Percentiles rank a stretch among this genome's conserved stretches.
These are phyloP conservation scores for Phrynocephalus guinanensis DNA, from an alignment of 2,797 vertebrate species.

Conservation along the genomic window DNA sequence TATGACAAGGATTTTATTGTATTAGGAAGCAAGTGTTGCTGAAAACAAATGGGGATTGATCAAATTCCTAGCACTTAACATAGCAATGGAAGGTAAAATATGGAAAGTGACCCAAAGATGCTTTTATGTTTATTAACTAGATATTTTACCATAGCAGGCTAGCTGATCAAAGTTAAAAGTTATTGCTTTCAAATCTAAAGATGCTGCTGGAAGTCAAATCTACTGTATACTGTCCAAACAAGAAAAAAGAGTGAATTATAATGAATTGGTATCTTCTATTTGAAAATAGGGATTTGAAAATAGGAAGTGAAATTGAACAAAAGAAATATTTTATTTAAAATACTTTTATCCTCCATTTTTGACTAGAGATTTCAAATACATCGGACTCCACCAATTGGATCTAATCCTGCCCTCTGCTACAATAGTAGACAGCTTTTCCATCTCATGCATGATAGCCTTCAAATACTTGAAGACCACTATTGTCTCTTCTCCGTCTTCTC, in stretches of 20 bases:
- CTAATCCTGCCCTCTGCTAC: too few relatives aligned
- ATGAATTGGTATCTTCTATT: slow-evolving; percentile 7
- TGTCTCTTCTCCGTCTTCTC: too few relatives aligned
- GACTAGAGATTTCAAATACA: slow-evolving; percentile 3
- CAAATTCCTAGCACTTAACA: not conserved
- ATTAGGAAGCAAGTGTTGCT: not conserved
- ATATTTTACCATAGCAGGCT: not conserved
- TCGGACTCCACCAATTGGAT: too few relatives aligned
- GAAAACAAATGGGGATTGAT: not conserved
- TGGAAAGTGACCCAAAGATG: not conserved
- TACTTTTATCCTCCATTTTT: not conserved
- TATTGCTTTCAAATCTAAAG: not conserved
- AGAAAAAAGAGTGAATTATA: not conserved
- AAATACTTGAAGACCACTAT: too few relatives aligned
- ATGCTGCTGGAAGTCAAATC: not conserved
- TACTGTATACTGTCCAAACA: not conserved
- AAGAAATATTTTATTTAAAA: not conserved
- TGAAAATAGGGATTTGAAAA: slow-evolving; percentile 15
- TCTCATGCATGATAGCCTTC: too few relatives aligned
- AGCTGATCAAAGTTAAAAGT: slow-evolving; percentile 2
- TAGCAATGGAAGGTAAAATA: not conserved
- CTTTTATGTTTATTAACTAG: not conserved
- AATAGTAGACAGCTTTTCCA: too few relatives aligned
- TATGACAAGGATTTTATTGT: not conserved
- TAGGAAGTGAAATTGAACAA: not conserved